Percentiles rank a stretch among this genome's conserved stretches.
Evolutionary conservation across 1,140 invertebrate species (phyloP).

Genomic region (Tribolium castaneum): DNA sequence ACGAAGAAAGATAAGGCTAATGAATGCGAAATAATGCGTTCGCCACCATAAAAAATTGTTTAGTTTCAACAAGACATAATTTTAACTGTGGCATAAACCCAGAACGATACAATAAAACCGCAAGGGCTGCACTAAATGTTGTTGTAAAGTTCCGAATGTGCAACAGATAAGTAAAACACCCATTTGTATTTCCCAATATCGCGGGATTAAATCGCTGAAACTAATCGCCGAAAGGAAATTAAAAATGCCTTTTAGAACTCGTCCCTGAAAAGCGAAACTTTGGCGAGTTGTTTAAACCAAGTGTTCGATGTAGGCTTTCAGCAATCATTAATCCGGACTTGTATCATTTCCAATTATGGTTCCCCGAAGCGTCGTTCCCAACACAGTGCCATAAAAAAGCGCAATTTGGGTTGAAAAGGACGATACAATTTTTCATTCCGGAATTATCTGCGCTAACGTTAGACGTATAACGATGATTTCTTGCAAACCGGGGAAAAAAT

Average conservation of each 20-base stretch:
- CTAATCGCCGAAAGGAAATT: not conserved
- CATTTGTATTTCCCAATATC: not conserved
- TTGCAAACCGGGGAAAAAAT: not conserved
- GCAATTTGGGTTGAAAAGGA: not conserved
- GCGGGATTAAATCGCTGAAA: not conserved
- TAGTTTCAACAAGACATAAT: not conserved
- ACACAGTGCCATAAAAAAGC: conserved; percentile 1
- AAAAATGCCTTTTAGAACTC: not conserved
- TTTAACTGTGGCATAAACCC: not conserved
- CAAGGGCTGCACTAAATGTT: not conserved
- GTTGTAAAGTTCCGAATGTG: not conserved
- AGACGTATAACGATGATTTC: conserved; percentile 1
- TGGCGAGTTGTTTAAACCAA: too few relatives aligned
- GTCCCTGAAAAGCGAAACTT: not conserved
- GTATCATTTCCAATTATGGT: conserved; percentile 3
- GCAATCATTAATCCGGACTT: not conserved
- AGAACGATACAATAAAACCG: not conserved
- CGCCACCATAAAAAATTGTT: too few relatives aligned
- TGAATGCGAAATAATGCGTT: too few relatives aligned
- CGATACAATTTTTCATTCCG: not conserved
- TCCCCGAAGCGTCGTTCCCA: not conserved
- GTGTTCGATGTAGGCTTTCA: too few relatives aligned
- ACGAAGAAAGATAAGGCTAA: too few relatives aligned
- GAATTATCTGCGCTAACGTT: conserved; percentile 8
- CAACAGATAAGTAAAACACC: not conserved